Conservation (phyloP, 2,113 vertebrate species). For the Heliornis fulica region DNA sequence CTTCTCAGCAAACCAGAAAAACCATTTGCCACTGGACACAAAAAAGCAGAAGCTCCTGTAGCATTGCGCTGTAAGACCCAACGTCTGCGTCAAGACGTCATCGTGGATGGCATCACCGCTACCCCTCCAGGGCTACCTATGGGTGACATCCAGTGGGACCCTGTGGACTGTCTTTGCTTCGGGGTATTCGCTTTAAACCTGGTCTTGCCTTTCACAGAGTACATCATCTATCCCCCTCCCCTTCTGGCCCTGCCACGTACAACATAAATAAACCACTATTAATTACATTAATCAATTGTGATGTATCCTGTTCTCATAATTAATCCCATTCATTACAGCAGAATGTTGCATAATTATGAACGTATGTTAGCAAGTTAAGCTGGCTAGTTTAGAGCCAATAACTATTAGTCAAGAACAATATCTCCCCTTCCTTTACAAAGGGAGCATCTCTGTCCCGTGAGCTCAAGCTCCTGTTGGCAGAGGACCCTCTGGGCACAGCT, state of each 20-base stretch:
- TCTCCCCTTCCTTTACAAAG: not conserved
- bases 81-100: not conserved
- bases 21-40: not conserved
- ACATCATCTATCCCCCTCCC: not conserved
- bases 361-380: not conserved
- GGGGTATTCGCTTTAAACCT: not conserved
- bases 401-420: not conserved
- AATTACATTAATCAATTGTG: not conserved
- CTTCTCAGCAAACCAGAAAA: slow-evolving; percentile 1
- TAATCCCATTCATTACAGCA: not conserved
- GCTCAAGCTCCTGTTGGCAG: not conserved
- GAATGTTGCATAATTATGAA: not conserved
- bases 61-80: not conserved
- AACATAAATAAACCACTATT: not conserved
- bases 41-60: not conserved
- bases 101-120: not conserved
- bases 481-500: fast-evolving
- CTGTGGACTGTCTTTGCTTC: not conserved
- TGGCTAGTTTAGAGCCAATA: not conserved
- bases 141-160: not conserved
- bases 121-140: not conserved
- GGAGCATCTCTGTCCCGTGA: not conserved
- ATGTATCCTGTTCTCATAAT: not conserved
- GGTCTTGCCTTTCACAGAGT: not conserved
- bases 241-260: not conserved